phyloP scores from a whole-genome alignment of 2,888 invertebrate species.

The Drosophila planitibia region DNA sequence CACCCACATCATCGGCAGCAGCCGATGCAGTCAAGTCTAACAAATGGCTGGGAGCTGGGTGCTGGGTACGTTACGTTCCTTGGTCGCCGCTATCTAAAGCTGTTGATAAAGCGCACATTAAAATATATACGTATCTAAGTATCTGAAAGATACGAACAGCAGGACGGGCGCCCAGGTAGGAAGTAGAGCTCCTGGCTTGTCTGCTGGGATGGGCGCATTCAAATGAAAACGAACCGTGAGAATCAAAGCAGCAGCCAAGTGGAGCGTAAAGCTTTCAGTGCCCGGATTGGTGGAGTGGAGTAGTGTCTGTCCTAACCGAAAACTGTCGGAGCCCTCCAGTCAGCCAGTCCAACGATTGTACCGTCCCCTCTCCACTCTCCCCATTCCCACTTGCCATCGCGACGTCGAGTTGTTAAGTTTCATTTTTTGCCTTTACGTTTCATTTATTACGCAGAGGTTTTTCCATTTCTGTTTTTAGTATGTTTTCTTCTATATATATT shows the following conservation, averaged over 20 bases:
- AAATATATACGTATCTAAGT: constrained; percentile 75
- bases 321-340: constrained; percentile 39
- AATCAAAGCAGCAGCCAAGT: constrained; percentile 78
- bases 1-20: constrained; percentile 41
- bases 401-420: constrained; percentile 60
- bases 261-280: constrained; percentile 76
- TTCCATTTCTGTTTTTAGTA: constrained; percentile 38
- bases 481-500: constrained; percentile 3
- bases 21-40: constrained; percentile 58
- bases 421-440: constrained; percentile 66
- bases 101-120: constrained; percentile 79
- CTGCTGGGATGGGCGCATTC: constrained; percentile 57
- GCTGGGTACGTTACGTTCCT: constrained; percentile 15
- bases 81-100: constrained; percentile 65
- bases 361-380: constrained; percentile 27
- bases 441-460: constrained; percentile 71
- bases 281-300: constrained; percentile 48
- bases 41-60: constrained; percentile 51
- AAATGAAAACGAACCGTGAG: constrained; percentile 79
- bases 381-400: not conserved
- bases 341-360: constrained; percentile 53
- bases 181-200: constrained; percentile 39
- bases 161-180: constrained; percentile 42
- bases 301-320: constrained; percentile 54
- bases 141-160: constrained; percentile 65